A percentile compares a stretch with the other conserved stretches of the same genome.
phyloP scores from a whole-genome alignment of 37 sponge, comb jelly and placozoan species.

The Eunapius fragilis region DNA sequence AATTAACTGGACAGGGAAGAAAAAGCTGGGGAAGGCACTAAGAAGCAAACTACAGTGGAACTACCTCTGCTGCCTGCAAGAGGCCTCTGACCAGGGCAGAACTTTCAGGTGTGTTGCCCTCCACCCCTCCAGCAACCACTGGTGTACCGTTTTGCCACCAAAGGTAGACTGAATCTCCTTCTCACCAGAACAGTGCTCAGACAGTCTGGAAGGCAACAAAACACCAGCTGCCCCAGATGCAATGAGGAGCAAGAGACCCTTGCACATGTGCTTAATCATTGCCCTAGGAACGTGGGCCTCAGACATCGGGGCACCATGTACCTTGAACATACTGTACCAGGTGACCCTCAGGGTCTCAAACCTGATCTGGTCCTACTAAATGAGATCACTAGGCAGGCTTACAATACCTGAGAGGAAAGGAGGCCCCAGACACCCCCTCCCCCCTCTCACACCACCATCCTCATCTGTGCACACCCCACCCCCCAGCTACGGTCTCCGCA shows the following conservation, averaged over 20 bases:
- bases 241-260: slow-evolving; percentile 5
- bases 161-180: slow-evolving; percentile 25
- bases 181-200: slow-evolving; percentile 21
- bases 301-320: not conserved
- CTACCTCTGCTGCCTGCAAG: not conserved
- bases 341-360: not conserved
- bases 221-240: slow-evolving; percentile 6
- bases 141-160: slow-evolving; percentile 44
- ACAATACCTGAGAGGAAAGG: too few relatives aligned
- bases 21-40: not conserved
- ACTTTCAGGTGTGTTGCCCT: not conserved
- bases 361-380: slow-evolving; percentile 4
- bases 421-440: too few relatives aligned
- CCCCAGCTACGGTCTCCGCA: too few relatives aligned
- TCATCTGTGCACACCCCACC: too few relatives aligned
- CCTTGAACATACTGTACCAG: slow-evolving; percentile 9
- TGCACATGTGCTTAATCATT: slow-evolving; percentile 21
- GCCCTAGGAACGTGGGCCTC: not conserved
- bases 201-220: not conserved
- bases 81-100: slow-evolving; percentile 39
- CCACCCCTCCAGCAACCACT: slow-evolving; percentile 36
- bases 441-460: too few relatives aligned
- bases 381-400: not conserved
- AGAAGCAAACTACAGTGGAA: not conserved
- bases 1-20: not conserved